Percentiles rank a stretch among this genome's conserved stretches.
Evolutionary conservation across 2,888 invertebrate species (phyloP).

Genomic region (Spodoptera picta): DNA sequence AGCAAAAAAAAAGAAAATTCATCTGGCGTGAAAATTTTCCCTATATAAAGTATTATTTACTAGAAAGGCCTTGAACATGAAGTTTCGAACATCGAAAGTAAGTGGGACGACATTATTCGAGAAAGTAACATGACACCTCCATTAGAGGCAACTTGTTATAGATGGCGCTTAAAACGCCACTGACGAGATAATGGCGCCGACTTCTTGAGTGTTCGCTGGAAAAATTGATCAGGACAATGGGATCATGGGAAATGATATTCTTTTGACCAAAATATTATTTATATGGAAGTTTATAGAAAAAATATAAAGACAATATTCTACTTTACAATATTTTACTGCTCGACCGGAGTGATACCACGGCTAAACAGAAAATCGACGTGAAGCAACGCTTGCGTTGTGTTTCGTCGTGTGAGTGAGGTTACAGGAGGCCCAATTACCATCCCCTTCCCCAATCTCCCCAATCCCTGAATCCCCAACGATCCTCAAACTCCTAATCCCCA

Average conservation of each 20-base stretch:
- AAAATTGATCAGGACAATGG: constrained; percentile 47
- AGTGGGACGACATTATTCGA: constrained; percentile 61
- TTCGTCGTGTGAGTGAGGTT: too few relatives aligned
- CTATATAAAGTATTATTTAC: constrained; percentile 38
- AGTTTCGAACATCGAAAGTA: constrained; percentile 41
- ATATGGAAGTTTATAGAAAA: not conserved
- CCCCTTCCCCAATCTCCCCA: too few relatives aligned
- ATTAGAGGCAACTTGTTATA: constrained; percentile 70
- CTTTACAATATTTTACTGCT: too few relatives aligned
- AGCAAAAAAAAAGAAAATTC: not conserved
- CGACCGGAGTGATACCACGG: too few relatives aligned
- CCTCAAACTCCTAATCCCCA: too few relatives aligned
- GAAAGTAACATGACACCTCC: constrained; percentile 75
- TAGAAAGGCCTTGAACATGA: constrained; percentile 33
- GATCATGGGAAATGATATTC: constrained; percentile 18
- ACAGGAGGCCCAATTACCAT: too few relatives aligned
- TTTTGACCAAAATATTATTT: not conserved
- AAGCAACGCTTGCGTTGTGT: too few relatives aligned
- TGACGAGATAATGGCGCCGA: constrained; percentile 56
- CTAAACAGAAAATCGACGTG: too few relatives aligned
- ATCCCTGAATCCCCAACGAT: too few relatives aligned
- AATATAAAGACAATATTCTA: too few relatives aligned
- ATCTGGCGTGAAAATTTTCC: constrained; percentile 9
- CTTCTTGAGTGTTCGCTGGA: constrained; percentile 39
- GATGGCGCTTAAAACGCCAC: constrained; percentile 66